Conservation (phyloP, 64 coral and sea anemone species). For the Stichodactyla helianthus region DNA sequence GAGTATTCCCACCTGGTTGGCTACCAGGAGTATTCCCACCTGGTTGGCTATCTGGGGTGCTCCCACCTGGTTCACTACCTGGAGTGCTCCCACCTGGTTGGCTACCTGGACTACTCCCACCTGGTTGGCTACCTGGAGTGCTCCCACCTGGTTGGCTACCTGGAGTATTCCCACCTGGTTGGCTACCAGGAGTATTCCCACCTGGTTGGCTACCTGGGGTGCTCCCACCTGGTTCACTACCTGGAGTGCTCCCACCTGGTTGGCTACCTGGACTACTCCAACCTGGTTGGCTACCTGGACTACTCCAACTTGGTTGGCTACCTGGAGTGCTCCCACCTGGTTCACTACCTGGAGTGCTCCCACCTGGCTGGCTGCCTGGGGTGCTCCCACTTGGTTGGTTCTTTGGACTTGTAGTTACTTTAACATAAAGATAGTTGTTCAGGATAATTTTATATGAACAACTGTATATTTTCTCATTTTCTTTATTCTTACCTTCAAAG, state of each 20-base stretch:
- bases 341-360: too few relatives aligned
- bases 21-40: neutral
- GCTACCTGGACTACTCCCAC: neutral
- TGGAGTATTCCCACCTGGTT: neutral
- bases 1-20: neutral
- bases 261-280: neutral
- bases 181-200: neutral
- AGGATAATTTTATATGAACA: neutral
- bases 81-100: neutral
- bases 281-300: neutral
- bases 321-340: neutral
- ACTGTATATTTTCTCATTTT: neutral
- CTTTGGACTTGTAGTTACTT: neutral
- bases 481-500: constrained; percentile 6
- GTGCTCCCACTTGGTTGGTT: neutral
- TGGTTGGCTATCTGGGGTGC: neutral
- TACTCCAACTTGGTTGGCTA: neutral
- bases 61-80: neutral
- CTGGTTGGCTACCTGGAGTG: too few relatives aligned
- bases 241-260: neutral
- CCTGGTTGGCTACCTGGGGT: neutral
- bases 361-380: too few relatives aligned
- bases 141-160: too few relatives aligned
- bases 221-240: neutral
- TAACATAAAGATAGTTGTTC: neutral